Conservation (phyloP, 2,888 invertebrate species). For the Ormyrus rosae region DNA sequence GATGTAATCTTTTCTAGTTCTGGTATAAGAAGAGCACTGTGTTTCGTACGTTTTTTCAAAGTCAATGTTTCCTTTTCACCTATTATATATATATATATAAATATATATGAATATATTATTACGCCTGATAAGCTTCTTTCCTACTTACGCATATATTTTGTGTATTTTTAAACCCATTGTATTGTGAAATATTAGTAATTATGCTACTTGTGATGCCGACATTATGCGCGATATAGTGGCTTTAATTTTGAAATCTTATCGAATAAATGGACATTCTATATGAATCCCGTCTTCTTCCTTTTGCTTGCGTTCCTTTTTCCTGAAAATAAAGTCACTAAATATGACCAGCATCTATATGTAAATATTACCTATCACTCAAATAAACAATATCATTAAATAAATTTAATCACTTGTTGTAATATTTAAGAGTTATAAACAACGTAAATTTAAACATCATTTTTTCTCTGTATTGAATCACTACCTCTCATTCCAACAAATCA, state of each 20-base stretch:
- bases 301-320: not conserved
- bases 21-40: not conserved
- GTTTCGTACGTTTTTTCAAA: not conserved
- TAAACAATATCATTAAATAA: not conserved
- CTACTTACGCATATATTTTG: constrained; percentile 32
- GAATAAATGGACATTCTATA: constrained; percentile 52
- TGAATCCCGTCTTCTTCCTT: not conserved
- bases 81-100: constrained; percentile 21
- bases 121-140: constrained; percentile 26
- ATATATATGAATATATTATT: not conserved
- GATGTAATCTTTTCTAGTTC: constrained; percentile 37
- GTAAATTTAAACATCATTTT: too few relatives aligned
- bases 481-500: too few relatives aligned
- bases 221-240: constrained; percentile 32
- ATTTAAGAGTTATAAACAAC: too few relatives aligned
- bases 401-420: not conserved
- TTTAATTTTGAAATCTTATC: constrained; percentile 38
- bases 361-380: too few relatives aligned
- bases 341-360: too few relatives aligned
- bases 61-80: constrained; percentile 17
- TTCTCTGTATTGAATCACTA: too few relatives aligned
- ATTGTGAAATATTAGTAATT: constrained; percentile 47
- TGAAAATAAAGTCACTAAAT: too few relatives aligned
- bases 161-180: constrained; percentile 42
- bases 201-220: constrained; percentile 28